Conservation (phyloP, 64 coral and sea anemone genomes). For the Astreopora myriophthalma region DNA sequence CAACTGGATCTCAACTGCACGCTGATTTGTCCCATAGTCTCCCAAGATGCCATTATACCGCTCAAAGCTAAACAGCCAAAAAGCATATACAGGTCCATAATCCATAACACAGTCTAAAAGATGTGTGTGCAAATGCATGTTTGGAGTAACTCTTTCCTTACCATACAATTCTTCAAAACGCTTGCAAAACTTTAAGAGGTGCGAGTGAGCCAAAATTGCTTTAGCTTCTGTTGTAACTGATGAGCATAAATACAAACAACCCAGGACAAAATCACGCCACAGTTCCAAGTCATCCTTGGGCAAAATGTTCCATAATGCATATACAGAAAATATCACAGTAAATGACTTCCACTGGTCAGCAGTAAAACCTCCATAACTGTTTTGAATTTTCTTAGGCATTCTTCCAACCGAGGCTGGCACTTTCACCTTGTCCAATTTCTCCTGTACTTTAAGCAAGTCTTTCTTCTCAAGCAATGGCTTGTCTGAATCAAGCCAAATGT, state of each 20-base stretch:
- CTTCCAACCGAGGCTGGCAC: slow-evolving; percentile 51
- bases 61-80: no score
- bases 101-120: neutral
- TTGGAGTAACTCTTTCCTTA: slow-evolving; percentile 61
- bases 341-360: no score
- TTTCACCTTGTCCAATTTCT: slow-evolving; percentile 65
- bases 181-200: slow-evolving; percentile 29
- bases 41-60: slow-evolving; percentile 30
- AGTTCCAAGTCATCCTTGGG: slow-evolving; percentile 56
- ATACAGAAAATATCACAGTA: slow-evolving; percentile 65
- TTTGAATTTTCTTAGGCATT: slow-evolving; percentile 55
- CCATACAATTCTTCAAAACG: slow-evolving; percentile 66
- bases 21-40: slow-evolving; percentile 67
- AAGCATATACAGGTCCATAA: no score
- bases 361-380: slow-evolving; percentile 72
- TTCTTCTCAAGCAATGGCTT: slow-evolving; percentile 50
- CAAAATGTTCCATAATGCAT: slow-evolving; percentile 46
- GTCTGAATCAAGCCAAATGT: slow-evolving; percentile 56
- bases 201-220: slow-evolving; percentile 34
- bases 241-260: slow-evolving; percentile 30
- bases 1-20: slow-evolving; percentile 66
- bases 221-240: slow-evolving; percentile 43
- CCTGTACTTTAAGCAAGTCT: slow-evolving; percentile 38
- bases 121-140: slow-evolving; percentile 80
- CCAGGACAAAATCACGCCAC: slow-evolving; percentile 71